These are phyloP conservation scores for Leptopilina myrica DNA, from an alignment of 2,888 invertebrate genomes.

Conservation along the genomic window DNA sequence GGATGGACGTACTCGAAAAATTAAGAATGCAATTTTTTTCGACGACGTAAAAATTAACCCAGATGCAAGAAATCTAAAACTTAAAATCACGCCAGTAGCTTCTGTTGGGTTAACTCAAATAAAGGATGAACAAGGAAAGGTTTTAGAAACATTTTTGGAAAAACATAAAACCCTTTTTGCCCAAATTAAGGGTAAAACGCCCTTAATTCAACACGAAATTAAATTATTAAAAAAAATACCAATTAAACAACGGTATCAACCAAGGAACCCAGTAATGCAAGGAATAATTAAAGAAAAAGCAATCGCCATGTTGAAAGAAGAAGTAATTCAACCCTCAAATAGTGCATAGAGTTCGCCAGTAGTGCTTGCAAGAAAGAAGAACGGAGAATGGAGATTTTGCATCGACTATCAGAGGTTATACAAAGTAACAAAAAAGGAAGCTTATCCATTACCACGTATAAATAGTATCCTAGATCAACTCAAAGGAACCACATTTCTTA, in stretches of 20 bases:
- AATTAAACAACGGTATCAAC: constrained; percentile 29
- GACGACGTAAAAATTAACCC: neutral
- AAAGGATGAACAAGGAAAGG: neutral
- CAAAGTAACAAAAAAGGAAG: constrained; percentile 24
- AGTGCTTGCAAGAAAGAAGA: constrained; percentile 10
- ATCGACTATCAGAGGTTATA: constrained; percentile 34
- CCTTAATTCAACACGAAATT: neutral
- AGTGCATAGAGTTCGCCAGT: constrained; percentile 45
- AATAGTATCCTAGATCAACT: too few species aligned
- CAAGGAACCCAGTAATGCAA: constrained; percentile 24
- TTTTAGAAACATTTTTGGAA: neutral
- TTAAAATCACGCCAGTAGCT: neutral
- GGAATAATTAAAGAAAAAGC: constrained; percentile 15
- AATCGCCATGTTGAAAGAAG: constrained; percentile 18
- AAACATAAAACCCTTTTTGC: neutral
- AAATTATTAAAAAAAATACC: neutral
- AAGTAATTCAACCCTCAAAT: constrained; percentile 40
- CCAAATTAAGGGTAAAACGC: neutral
- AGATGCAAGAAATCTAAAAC: neutral
- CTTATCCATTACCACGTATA: constrained; percentile 8
- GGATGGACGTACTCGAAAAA: too few species aligned
- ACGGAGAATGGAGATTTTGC: constrained; percentile 42
- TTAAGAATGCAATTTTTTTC: neutral
- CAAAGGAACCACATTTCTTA: too few species aligned
- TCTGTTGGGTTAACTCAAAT: neutral